Percentiles rank a stretch among this genome's conserved stretches.
These are phyloP conservation scores for Cyprinodon brontotheroides DNA, from an alignment of 2,113 vertebrate genomes.

Conservation along the genomic window DNA sequence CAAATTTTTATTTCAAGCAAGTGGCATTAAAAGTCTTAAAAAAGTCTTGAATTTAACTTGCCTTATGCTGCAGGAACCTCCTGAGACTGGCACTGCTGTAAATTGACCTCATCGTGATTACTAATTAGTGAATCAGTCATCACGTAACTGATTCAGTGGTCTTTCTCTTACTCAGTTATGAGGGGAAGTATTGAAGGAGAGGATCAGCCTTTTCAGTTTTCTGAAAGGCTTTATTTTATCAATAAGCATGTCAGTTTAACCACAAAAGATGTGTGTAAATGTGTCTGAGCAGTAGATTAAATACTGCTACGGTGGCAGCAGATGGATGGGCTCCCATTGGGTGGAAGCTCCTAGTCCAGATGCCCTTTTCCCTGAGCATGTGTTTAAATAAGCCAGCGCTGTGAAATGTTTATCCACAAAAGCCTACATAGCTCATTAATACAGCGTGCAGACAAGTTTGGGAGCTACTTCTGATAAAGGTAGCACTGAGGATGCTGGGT, in stretches of 20 bases:
- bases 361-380: slow-evolving; percentile 69
- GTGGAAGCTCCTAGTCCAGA: slow-evolving; percentile 63
- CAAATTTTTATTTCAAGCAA: no score
- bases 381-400: slow-evolving; percentile 70
- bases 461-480: slow-evolving; percentile 73
- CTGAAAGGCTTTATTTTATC: slow-evolving; percentile 60
- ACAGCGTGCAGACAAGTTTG: slow-evolving; percentile 61
- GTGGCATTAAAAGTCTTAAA: no score
- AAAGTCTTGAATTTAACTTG: no score
- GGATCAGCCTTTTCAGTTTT: slow-evolving; percentile 9
- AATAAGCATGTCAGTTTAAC: slow-evolving; percentile 73
- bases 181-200: slow-evolving; percentile 32
- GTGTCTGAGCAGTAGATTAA: slow-evolving; percentile 66
- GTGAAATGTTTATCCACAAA: slow-evolving; percentile 74
- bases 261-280: slow-evolving; percentile 78
- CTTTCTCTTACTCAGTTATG: slow-evolving; percentile 42
- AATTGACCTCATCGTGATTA: no score
- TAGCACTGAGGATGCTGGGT: slow-evolving; percentile 63
- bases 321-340: slow-evolving; percentile 73
- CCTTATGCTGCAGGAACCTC: no score
- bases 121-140: no score
- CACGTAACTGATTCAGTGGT: not conserved
- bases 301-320: slow-evolving; percentile 63
- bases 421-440: slow-evolving; percentile 79
- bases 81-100: no score